Percentiles rank a stretch among this genome's conserved stretches.
Evolutionary conservation across 2,113 vertebrate genomes (phyloP).

Genomic region (Hirundichthys speculiger): DNA sequence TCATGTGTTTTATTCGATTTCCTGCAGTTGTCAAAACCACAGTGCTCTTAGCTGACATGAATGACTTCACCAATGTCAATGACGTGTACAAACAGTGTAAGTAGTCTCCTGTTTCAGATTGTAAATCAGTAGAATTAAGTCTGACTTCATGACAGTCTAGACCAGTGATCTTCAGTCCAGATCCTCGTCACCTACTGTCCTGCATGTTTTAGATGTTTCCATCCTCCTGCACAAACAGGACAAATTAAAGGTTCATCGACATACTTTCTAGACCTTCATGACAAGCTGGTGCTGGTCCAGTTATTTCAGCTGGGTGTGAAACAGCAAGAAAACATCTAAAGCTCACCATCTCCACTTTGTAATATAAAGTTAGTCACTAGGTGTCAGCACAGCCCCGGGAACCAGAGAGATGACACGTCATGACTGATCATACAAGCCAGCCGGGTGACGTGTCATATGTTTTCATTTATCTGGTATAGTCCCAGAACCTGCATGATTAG

Average conservation of each 20-base stretch:
- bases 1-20: conserved; percentile 25
- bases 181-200: no score
- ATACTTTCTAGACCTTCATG: no score
- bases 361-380: conserved; percentile 36
- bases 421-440: neutral
- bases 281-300: no score
- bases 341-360: neutral
- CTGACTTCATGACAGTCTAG: neutral
- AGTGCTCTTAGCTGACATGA: conserved; percentile 91
- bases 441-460: no score
- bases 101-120: conserved; percentile 56
- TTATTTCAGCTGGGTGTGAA: no score
- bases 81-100: conserved; percentile 93
- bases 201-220: no score
- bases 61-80: conserved; percentile 90
- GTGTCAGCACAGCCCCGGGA: conserved; percentile 40
- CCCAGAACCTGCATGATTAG: no score
- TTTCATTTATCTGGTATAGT: no score
- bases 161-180: no score
- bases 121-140: neutral
- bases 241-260: no score
- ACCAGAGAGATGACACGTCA: neutral
- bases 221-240: no score
- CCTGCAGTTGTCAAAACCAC: conserved; percentile 94
- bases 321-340: no score